Conservation (phyloP, 2,113 vertebrate species). For the Myiagra hebetior region DNA sequence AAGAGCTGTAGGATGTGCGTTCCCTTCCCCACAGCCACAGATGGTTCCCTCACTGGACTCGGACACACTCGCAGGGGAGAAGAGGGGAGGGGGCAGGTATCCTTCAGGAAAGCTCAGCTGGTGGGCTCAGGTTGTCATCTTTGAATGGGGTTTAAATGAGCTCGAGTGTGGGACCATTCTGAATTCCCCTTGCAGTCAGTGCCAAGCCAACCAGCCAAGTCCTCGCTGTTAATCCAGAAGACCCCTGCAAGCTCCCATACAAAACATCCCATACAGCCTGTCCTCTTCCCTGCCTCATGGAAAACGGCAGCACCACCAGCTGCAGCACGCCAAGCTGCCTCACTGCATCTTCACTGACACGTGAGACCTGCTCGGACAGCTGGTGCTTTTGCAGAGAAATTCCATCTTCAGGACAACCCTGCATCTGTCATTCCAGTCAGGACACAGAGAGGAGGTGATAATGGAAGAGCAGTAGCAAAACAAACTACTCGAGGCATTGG, state of each 20-base stretch:
- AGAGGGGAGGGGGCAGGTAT: background rate
- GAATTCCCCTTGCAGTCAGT: background rate
- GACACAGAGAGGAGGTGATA: rapidly evolving
- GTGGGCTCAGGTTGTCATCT: background rate
- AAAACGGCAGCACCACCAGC: background rate
- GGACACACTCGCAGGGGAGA: background rate
- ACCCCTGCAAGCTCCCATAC: rapidly evolving
- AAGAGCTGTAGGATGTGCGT: slow-evolving; percentile 76
- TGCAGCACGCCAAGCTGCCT: background rate
- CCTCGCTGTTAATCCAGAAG: background rate
- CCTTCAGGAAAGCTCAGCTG: background rate
- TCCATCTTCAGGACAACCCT: background rate
- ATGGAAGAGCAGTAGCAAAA: background rate
- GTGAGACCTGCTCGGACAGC: background rate
- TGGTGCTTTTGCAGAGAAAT: background rate
- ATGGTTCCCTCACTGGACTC: background rate
- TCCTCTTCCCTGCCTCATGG: background rate
- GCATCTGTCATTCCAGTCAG: background rate
- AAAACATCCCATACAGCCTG: background rate
- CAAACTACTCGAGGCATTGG: background rate
- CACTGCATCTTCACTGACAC: background rate
- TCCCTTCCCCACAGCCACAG: background rate
- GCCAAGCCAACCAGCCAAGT: background rate
- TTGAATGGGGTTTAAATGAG: background rate
- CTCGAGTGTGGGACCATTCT: background rate